Base-by-base conservation (phyloP, 2,797 vertebrate species). In the Valencia hispanica region DNA sequence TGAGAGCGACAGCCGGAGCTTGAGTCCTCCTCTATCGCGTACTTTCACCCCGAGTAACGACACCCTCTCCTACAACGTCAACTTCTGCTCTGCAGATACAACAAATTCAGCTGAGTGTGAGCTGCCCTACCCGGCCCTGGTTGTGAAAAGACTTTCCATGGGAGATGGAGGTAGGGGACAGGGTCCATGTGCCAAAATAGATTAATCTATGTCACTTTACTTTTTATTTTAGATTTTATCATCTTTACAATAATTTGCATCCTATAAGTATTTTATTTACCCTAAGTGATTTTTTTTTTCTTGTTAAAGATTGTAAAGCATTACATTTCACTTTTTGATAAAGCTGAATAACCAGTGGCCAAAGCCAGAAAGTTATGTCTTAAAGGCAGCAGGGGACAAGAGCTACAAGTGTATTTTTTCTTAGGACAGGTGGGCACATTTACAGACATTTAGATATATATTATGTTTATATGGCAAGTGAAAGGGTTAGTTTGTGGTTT, bases 101-200 rank as follows among this genome's bases (percentile, higher is more conserved):
- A 84, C 74, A 50, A 91, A 79, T 57, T 59, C 78, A 0, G 43
- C 89, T 9, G 92, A 94, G 14, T 71, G 69, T 20, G 95, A 95
- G 70, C 88, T 86, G 15, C 41, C 79, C 47, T 94, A 92, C 79
- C 93, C 87, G 0, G 88, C 96, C 50, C 91, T 95, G 45, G 88
- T 95, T 48, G 92, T 94, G 34, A 97, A 95, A 84, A 94, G 86
- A 1, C 86, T 95, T 36, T 92, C 95, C 22, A 79, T 92, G 72
- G 95, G 88, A 72, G 96, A 96, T 0, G 93, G 89, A 90, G 94
- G 91, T 91, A 89, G 36, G 82, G n/a, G 20, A 1, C 18, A 36
- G 14, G 34, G 32, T 63, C n/a, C 30, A 17, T 30, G 55, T 59
- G 27, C 9, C 34, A 27, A 61, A 36, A 51, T 12, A 34, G 30